phyloP scores from a whole-genome alignment of 2,113 vertebrate species.

The Chaetorhynchus papuensis region DNA sequence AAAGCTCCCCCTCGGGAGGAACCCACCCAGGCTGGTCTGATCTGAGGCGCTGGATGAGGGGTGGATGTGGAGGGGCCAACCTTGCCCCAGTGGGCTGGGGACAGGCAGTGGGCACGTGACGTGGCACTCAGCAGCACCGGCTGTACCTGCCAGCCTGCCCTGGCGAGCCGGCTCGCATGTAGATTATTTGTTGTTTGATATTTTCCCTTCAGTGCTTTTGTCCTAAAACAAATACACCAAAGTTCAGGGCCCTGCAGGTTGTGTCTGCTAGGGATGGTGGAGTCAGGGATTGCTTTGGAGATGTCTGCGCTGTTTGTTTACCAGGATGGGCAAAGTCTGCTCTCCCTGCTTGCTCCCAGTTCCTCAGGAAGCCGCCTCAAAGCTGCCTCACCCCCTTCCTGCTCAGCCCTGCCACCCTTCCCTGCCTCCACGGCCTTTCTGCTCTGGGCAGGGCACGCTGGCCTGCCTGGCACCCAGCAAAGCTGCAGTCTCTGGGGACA shows the following conservation, averaged over 20 bases:
- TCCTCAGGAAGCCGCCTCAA: background rate
- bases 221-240: slow-evolving; percentile 29
- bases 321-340: slow-evolving; percentile 19
- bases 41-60: background rate
- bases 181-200: slow-evolving; percentile 39
- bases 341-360: background rate
- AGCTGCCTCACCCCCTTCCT: background rate
- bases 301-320: slow-evolving; percentile 13
- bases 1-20: background rate
- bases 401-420: background rate
- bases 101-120: background rate
- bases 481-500: too few relatives aligned
- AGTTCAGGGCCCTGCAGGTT: slow-evolving; percentile 40
- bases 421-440: background rate
- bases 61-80: background rate
- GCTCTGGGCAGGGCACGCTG: background rate
- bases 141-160: background rate
- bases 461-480: background rate
- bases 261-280: background rate
- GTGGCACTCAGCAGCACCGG: background rate
- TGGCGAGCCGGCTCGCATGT: background rate
- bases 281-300: slow-evolving; percentile 2
- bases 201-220: slow-evolving; percentile 14
- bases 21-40: background rate
- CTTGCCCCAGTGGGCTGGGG: background rate